Percentiles rank a stretch among this genome's conserved stretches.
phyloP scores from a whole-genome alignment of 2,888 invertebrate species.

The Perizoma affinitatum region DNA sequence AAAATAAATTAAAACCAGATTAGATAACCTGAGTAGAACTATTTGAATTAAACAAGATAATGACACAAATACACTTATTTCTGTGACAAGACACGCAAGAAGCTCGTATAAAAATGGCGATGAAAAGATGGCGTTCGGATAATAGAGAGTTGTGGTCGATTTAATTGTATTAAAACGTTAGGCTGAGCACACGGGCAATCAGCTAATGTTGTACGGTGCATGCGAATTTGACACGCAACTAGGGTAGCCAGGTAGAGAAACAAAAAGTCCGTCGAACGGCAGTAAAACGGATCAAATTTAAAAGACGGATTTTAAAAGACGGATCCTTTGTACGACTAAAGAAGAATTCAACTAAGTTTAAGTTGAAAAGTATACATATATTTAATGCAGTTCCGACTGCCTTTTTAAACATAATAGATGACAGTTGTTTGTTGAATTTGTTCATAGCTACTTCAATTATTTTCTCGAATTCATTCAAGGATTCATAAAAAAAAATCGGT shows the following conservation, averaged over 20 bases:
- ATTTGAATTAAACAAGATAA: slow-evolving; percentile 20
- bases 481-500: too few relatives aligned
- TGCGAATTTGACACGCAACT: slow-evolving; percentile 76
- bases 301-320: background rate
- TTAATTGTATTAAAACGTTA: slow-evolving; percentile 83
- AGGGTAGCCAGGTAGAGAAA: slow-evolving; percentile 23
- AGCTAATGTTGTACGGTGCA: slow-evolving; percentile 76
- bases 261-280: slow-evolving; percentile 25
- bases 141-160: slow-evolving; percentile 72
- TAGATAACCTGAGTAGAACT: slow-evolving; percentile 3
- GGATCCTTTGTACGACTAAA: background rate
- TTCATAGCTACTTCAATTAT: too few relatives aligned
- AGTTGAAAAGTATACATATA: too few relatives aligned
- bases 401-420: too few relatives aligned
- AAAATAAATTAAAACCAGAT: slow-evolving; percentile 1
- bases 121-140: slow-evolving; percentile 74
- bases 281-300: too few relatives aligned
- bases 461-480: too few relatives aligned
- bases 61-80: slow-evolving; percentile 32
- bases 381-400: too few relatives aligned
- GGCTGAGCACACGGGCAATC: slow-evolving; percentile 76
- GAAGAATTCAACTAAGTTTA: too few relatives aligned
- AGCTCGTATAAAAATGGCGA: slow-evolving; percentile 74
- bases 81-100: slow-evolving; percentile 68
- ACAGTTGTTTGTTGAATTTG: too few relatives aligned